Percentiles rank a stretch among this genome's conserved stretches.
Conservation (phyloP, 2,888 invertebrate genomes). For the Sesia apiformis region DNA sequence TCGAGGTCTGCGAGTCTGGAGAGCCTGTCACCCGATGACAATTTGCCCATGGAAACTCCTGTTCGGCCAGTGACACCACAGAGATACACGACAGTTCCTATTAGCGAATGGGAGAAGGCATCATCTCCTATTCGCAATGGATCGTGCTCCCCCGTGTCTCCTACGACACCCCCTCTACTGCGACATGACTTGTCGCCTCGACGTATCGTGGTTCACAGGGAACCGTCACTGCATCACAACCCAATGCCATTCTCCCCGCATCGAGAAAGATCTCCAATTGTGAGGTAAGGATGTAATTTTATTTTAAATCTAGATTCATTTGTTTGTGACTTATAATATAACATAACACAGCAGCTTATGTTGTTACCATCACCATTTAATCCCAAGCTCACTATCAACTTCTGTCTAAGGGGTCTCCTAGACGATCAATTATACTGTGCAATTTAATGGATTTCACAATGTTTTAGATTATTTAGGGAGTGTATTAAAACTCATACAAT, state of each 20-base stretch:
- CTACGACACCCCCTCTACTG: constrained; percentile 69
- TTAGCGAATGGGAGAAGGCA: constrained; percentile 69
- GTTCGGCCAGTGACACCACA: constrained; percentile 36
- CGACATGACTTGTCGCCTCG: constrained; percentile 25
- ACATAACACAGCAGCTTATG: too few species aligned
- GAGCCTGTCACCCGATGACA: constrained; percentile 75
- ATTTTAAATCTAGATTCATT: too few species aligned
- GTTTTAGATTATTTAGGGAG: too few species aligned
- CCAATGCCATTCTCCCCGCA: constrained; percentile 61
- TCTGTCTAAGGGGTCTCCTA: too few species aligned
- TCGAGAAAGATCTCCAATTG: constrained; percentile 43
- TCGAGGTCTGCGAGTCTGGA: constrained; percentile 81
- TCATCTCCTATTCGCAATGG: constrained; percentile 73
- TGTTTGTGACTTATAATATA: too few species aligned
- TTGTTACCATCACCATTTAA: too few species aligned
- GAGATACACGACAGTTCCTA: constrained; percentile 58
- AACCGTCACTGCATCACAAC: constrained; percentile 33
- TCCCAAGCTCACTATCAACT: too few species aligned
- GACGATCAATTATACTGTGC: too few species aligned
- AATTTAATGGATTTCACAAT: too few species aligned
- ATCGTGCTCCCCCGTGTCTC: constrained; percentile 75
- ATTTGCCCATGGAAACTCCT: constrained; percentile 39
- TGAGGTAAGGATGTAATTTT: constrained; percentile 25
- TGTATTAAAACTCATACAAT: too few species aligned
- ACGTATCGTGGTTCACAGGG: constrained; percentile 34